Conservation (phyloP, 2,888 invertebrate genomes). For the Tachina lurida region DNA sequence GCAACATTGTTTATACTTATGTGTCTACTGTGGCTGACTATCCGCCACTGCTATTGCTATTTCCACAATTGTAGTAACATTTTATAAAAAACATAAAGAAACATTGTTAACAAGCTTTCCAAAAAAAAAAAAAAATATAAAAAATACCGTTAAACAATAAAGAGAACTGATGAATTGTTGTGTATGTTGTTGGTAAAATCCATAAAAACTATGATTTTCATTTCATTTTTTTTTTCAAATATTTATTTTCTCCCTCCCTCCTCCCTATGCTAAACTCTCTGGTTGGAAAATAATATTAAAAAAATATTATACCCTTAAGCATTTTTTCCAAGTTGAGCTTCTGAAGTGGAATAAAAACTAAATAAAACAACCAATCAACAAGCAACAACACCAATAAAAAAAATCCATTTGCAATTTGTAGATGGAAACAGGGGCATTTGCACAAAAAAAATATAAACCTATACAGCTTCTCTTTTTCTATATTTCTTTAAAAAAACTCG, state of each 20-base stretch:
- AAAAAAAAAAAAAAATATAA: no score
- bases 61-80: conserved; percentile 56
- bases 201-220: conserved; percentile 49
- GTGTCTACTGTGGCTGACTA: conserved; percentile 10
- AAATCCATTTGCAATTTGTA: conserved; percentile 29
- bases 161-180: conserved; percentile 65
- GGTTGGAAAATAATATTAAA: background rate
- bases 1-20: conserved; percentile 7
- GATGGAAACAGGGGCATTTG: background rate
- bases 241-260: background rate
- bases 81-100: conserved; percentile 49
- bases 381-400: conserved; percentile 12
- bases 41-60: background rate
- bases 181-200: conserved; percentile 36
- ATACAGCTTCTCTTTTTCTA: background rate
- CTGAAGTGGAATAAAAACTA: background rate
- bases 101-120: conserved; percentile 67
- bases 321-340: conserved; percentile 20
- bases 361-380: conserved; percentile 42
- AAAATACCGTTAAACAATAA: conserved; percentile 61
- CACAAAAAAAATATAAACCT: background rate
- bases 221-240: conserved; percentile 16
- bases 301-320: conserved; percentile 10
- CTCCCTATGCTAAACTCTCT: background rate
- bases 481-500: background rate